Evolutionary conservation across 2,888 invertebrate genomes (phyloP).

Genomic region (Apomyelois bistriatella): DNA sequence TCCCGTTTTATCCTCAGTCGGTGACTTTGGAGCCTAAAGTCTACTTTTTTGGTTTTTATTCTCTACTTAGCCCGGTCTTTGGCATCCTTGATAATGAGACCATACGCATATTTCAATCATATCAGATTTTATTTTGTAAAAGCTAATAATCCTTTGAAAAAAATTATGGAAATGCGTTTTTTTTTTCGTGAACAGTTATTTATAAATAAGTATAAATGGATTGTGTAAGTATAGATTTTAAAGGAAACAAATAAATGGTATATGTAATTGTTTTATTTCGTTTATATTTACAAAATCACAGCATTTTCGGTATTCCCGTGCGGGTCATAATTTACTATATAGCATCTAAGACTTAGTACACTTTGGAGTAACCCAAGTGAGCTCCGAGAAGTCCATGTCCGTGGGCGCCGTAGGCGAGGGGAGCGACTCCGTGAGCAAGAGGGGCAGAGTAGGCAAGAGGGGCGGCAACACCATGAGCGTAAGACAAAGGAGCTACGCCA

Average conservation of each 20-base stretch:
- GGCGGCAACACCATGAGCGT: constrained; percentile 27
- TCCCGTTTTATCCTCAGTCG: too few relatives aligned
- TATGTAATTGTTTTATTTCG: constrained; percentile 2
- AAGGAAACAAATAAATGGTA: not conserved
- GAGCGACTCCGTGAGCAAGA: constrained; percentile 30
- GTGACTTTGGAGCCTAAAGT: too few relatives aligned
- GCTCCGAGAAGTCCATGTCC: constrained; percentile 19
- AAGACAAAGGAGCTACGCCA: constrained; percentile 30
- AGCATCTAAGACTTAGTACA: constrained; percentile 28
- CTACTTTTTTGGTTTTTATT: too few relatives aligned
- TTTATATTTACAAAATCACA: constrained; percentile 18
- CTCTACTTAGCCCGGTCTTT: too few relatives aligned
- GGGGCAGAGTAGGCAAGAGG: constrained; percentile 32
- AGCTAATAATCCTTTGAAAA: too few relatives aligned
- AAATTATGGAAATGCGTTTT: too few relatives aligned
- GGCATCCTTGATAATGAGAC: too few relatives aligned
- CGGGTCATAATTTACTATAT: constrained; percentile 33
- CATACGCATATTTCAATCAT: too few relatives aligned
- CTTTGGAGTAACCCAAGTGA: constrained; percentile 38
- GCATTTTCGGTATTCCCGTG: constrained; percentile 24
- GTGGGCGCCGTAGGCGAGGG: constrained; percentile 25
- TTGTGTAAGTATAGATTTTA: not conserved
- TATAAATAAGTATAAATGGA: too few relatives aligned
- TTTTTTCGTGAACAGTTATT: too few relatives aligned
- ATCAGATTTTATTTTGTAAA: too few relatives aligned